A percentile compares a stretch with the other conserved stretches of the same genome.
Evolutionary conservation across 2,797 vertebrate species (phyloP).

Genomic region (Chelmon rostratus): DNA sequence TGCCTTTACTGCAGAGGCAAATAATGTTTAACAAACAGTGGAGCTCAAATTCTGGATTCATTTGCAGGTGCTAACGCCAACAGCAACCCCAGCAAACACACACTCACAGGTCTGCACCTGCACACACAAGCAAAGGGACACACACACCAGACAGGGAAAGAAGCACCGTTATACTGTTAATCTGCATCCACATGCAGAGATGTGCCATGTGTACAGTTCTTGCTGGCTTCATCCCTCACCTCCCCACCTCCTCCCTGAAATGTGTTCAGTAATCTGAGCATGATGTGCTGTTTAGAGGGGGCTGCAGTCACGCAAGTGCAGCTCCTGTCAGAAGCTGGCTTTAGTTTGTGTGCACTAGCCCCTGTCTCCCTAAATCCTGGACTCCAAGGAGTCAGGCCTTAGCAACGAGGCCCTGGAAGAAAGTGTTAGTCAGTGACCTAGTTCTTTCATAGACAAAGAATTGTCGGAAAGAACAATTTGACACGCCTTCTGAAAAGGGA

Average conservation of each 20-base stretch:
- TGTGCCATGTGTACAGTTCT: conserved; percentile 28
- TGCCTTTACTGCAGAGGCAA: conserved; percentile 73
- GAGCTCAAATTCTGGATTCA: conserved; percentile 61
- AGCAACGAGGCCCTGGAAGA: conserved; percentile 66
- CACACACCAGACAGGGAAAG: conserved; percentile 3
- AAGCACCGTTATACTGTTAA: conserved; percentile 14
- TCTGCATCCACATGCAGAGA: conserved; percentile 45
- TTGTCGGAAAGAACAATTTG: conserved; percentile 74
- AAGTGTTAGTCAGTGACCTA: conserved; percentile 77
- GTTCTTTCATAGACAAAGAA: conserved; percentile 77
- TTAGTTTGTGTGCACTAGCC: conserved; percentile 63
- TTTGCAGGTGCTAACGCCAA: conserved; percentile 58
- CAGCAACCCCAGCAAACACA: conserved; percentile 38
- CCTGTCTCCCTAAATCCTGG: conserved; percentile 64
- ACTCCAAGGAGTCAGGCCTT: conserved; percentile 64
- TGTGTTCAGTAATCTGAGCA: conserved; percentile 68
- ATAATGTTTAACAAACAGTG: conserved; percentile 78
- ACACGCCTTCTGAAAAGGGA: conserved; percentile 59
- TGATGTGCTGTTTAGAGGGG: conserved; percentile 66
- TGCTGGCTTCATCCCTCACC: conserved; percentile 38
- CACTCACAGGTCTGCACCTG: conserved; percentile 11
- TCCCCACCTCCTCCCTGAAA: conserved; percentile 51
- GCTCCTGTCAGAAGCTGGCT: conserved; percentile 68
- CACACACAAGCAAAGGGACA: conserved; percentile 18
- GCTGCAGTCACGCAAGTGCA: conserved; percentile 65